Evolutionary conservation across 2,113 vertebrate genomes (phyloP).

Genomic region (Poeciliopsis turrubarensis): DNA sequence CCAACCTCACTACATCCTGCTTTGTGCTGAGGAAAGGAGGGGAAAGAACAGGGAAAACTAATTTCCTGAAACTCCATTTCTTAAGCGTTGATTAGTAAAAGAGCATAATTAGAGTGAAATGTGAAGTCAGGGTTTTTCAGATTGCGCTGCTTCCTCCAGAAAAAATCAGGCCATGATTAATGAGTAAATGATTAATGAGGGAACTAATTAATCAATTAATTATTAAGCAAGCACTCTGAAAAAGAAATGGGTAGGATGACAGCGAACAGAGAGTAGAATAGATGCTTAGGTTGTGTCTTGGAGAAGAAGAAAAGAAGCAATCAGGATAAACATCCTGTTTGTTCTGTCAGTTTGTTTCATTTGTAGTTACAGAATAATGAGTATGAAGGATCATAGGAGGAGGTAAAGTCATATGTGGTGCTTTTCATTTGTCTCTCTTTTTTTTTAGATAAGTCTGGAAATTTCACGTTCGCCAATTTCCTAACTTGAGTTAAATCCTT

Average conservation of each 20-base stretch:
- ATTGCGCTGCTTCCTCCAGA: constrained; percentile 79
- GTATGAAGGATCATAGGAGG: constrained; percentile 35
- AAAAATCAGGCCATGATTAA: constrained; percentile 84
- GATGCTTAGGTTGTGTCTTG: constrained; percentile 53
- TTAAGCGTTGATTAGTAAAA: constrained; percentile 83
- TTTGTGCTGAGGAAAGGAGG: constrained; percentile 65
- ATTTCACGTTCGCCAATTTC: constrained; percentile 29
- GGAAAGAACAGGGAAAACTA: constrained; percentile 67
- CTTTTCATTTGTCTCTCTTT: constrained; percentile 33
- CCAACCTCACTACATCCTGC: constrained; percentile 74
- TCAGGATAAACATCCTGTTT: constrained; percentile 62
- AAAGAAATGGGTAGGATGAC: constrained; percentile 67
- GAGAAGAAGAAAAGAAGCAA: constrained; percentile 39
- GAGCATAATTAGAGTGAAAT: constrained; percentile 83
- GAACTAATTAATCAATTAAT: constrained; percentile 85
- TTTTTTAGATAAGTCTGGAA: constrained; percentile 34
- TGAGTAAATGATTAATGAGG: constrained; percentile 85
- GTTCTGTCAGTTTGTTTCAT: constrained; percentile 69
- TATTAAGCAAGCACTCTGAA: constrained; percentile 82
- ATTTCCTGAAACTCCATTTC: constrained; percentile 82
- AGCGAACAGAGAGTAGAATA: constrained; percentile 64
- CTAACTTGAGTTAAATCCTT: not conserved
- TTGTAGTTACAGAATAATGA: constrained; percentile 38
- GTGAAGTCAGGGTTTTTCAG: constrained; percentile 80
- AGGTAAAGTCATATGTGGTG: constrained; percentile 28